Evolutionary conservation across 1,140 invertebrate genomes (phyloP), one percentile per base, ranked within the genome.

Genomic region (Cataglyphis hispanica): DNA sequence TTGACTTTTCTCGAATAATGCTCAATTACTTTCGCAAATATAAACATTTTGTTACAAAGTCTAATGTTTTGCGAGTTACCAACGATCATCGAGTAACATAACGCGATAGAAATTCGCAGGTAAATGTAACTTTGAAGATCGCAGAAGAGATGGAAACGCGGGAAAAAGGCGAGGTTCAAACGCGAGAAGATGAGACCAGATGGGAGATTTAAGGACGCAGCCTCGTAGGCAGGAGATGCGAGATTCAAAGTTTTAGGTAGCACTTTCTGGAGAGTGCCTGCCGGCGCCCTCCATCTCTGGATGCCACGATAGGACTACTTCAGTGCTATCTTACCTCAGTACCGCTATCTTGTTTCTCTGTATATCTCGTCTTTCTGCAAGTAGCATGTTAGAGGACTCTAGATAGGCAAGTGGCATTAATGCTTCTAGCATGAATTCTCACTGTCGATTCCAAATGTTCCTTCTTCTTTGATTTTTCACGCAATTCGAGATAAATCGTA

Each of bases 211-310:
- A 86, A 76, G 74, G 50, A 22, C 22, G 80, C 53, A 46, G 31
- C 58, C 40, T 87, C 66, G 86, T 83, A 75, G 75, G 80, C 76
- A 70, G 37, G 66, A 85, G 87, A 89, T 89, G 61, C 66, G 86
- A 91, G 89, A 89, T 90, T 91, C 86, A 70, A 89, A 91, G 89
- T 91, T 91, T 91, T 86, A 87, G 87, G 53, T 69, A 84, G 22
- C 84, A 90, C 87, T 91, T 88, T 86, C 60, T 25, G 53, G 46
- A 50, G 43, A 69, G 67, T 56, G 60, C 61, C 64, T 10, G 53
- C 56, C 31, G 86, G 84, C 85, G 37, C 3, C 60, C 34, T 87
- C 78, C 86, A 85, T 88, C 87, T 89, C 61, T 22, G 77, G 56
- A 69, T 75, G 10, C 53, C 76, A 37, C 78, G 84, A 89, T 86